phyloP scores from a whole-genome alignment of 2,113 vertebrate genomes.

The Colius striatus region DNA sequence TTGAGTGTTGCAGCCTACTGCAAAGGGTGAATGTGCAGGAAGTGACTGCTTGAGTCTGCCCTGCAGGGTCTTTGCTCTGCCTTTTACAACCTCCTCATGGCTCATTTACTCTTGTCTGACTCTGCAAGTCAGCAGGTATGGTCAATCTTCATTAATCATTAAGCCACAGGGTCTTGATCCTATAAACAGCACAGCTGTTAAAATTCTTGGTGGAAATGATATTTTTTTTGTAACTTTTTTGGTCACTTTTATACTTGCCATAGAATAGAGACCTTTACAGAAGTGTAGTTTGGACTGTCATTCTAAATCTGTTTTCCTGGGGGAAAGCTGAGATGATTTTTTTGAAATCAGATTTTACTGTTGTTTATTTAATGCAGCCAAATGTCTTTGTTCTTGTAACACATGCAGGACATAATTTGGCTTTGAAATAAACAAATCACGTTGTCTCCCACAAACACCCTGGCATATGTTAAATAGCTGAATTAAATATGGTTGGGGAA shows the following conservation, averaged over 20 bases:
- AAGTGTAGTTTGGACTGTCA: not conserved
- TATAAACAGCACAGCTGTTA: not conserved
- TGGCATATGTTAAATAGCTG: not conserved
- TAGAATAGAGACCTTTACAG: not conserved
- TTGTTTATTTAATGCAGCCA: not conserved
- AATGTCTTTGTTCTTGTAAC: not conserved
- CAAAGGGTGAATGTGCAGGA: not conserved
- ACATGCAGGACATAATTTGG: not conserved
- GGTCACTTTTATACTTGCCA: not conserved
- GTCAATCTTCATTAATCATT: slow-evolving; percentile 8
- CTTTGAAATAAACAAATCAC: not conserved
- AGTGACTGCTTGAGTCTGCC: not conserved
- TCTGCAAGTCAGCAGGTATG: not conserved
- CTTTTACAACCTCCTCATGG: not conserved
- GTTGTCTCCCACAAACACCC: not conserved
- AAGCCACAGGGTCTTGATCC: not conserved
- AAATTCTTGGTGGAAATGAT: not conserved
- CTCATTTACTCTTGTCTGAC: slow-evolving; percentile 1
- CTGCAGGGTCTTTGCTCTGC: not conserved
- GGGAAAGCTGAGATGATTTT: not conserved
- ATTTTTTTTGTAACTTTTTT: not conserved
- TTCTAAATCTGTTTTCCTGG: not conserved
- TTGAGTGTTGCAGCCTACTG: not conserved
- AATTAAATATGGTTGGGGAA: not conserved
- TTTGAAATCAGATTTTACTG: not conserved